Percentiles rank a stretch among this genome's conserved stretches.
Evolutionary conservation across 2,888 invertebrate species (phyloP).

Genomic region (Cyclophora albipunctata): DNA sequence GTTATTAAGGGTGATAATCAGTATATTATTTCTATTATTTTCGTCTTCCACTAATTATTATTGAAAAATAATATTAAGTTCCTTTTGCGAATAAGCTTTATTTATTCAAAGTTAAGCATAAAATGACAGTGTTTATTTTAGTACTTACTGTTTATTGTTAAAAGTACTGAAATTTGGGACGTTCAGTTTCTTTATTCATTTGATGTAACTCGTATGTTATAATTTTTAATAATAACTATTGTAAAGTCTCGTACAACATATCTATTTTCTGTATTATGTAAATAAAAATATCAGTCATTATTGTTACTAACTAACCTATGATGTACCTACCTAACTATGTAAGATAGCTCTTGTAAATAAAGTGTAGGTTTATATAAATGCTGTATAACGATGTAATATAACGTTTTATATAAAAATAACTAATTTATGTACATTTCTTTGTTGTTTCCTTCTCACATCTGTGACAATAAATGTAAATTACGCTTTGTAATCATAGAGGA

Average conservation of each 20-base stretch:
- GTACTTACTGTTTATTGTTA: too few species aligned
- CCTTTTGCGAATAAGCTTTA: conserved; percentile 1
- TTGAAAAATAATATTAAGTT: conserved; percentile 4
- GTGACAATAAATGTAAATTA: conserved; percentile 73
- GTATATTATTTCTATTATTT: conserved; percentile 33
- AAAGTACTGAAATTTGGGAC: not conserved
- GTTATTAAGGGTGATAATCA: too few species aligned
- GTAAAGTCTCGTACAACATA: conserved; percentile 51
- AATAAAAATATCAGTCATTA: conserved; percentile 43
- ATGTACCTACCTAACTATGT: conserved; percentile 19
- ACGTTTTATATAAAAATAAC: conserved; percentile 12
- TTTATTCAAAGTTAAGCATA: not conserved
- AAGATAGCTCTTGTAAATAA: conserved; percentile 50
- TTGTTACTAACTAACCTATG: conserved; percentile 42
- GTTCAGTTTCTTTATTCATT: not conserved
- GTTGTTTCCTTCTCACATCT: conserved; percentile 61
- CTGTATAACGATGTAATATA: conserved; percentile 25
- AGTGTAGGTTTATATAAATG: conserved; percentile 20
- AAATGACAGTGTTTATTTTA: not conserved
- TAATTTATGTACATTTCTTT: conserved; percentile 24
- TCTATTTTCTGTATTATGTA: conserved; percentile 60
- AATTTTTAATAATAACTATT: conserved; percentile 8
- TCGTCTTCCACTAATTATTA: conserved; percentile 51
- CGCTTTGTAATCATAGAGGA: conserved; percentile 64
- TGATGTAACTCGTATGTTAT: conserved; percentile 4